Evolutionary conservation across 2,113 vertebrate species (phyloP).

Genomic region (Marcusenius ussheri): DNA sequence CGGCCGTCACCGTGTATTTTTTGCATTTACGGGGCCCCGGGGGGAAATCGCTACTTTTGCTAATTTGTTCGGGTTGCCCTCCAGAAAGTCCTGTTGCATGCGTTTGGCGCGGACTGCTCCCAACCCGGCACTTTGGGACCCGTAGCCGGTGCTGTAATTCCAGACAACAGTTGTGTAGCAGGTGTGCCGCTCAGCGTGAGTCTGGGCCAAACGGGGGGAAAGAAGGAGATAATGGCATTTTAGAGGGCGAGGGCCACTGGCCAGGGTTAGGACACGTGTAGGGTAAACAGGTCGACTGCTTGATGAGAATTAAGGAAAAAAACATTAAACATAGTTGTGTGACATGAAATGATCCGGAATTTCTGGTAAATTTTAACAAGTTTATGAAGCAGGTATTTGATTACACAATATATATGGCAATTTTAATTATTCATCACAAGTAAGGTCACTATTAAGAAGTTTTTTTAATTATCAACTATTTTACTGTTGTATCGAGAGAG

Average conservation of each 20-base stretch:
- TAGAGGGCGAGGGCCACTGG: background rate
- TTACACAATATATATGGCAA: background rate
- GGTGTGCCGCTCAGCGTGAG: background rate
- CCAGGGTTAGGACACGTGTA: background rate
- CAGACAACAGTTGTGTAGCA: conserved; percentile 8
- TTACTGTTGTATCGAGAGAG: no score
- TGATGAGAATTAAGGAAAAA: background rate
- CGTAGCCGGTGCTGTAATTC: background rate
- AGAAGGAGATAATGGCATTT: background rate
- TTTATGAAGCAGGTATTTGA: background rate
- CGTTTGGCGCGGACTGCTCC: background rate
- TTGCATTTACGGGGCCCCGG: background rate
- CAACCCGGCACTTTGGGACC: background rate
- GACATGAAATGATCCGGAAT: background rate
- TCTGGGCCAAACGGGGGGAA: background rate
- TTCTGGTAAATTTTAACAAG: background rate
- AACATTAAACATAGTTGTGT: background rate
- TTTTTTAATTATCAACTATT: background rate
- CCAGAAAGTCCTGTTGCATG: background rate
- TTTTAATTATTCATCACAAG: background rate
- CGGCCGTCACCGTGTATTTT: background rate
- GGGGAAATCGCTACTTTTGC: background rate
- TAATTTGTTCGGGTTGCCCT: background rate
- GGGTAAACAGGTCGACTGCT: background rate
- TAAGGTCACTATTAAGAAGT: background rate